Base-by-base conservation (phyloP, 1,140 invertebrate genomes). In the Oryctes rhinoceros region DNA sequence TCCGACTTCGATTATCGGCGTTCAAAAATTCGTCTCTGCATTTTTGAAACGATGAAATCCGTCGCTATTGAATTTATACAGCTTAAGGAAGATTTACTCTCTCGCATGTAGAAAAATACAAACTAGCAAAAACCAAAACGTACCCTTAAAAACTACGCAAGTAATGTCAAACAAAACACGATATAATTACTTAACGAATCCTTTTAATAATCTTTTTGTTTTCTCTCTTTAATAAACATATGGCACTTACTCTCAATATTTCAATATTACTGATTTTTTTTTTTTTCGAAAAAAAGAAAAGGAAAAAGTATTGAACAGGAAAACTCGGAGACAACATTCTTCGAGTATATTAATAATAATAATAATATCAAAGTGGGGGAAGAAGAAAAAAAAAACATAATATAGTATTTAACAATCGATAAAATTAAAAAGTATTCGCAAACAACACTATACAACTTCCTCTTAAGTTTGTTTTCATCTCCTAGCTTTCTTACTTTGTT, bases 241-340 rank as follows among this genome's bases (percentile, higher is more conserved):
- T 67, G 65, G 65, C 65, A 67, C 65, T 67, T 18, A 67, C 65
- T 67, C 65, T 67, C 65, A 67, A 44, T 44, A 44, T 44, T 10
- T 44, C 39, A 44, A 10, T 44, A 44, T 44, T 44, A 44, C 5
- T 44, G 9, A 44, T 44, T 44, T 44, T 10, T 67, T 20, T 67
- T 7, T 67, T 67, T 24, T 53, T 53, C 4, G 1, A 4, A 53
- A 53, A 53, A 10, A 53, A 4, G n/a, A 13, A 13, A 53, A 53
- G 11, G 49, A n/a, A 53, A 67, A 7, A 67, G 18, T 30, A 24
- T 20, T 24, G 24, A 67, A 67, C 65, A 67, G 20, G 13, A 67
- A 4, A 18, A 6, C 65, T 6, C 65, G 24, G 30, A 18, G 11
- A 4, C 13, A 67, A 67, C 24, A 15, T 18, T 24, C 65, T 6